These are phyloP conservation scores for Clarias pachynema DNA, from an alignment of 2,797 vertebrate species.

Conservation along the genomic window DNA sequence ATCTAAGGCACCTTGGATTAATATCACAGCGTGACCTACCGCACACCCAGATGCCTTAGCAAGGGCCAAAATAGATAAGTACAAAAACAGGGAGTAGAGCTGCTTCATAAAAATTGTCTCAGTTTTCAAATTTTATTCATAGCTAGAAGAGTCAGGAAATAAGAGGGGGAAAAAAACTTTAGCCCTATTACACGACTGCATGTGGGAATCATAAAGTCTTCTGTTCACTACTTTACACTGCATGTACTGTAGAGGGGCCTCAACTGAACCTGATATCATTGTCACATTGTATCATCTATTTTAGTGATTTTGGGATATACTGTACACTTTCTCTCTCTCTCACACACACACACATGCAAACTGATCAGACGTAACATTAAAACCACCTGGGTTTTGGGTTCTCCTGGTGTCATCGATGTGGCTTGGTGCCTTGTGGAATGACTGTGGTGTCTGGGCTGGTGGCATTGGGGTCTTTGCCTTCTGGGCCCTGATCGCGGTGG, in stretches of 20 bases:
- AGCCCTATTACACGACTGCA: not conserved
- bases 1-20: constrained; percentile 46
- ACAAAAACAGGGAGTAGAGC: constrained; percentile 29
- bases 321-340: no score
- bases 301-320: not conserved
- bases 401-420: no score
- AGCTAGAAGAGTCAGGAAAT: not conserved
- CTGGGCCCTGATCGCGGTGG: no score
- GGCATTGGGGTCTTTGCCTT: no score
- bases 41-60: constrained; percentile 40
- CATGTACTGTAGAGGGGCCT: not conserved
- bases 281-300: not conserved
- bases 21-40: constrained; percentile 43
- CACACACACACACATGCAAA: no score
- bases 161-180: not conserved
- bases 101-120: constrained; percentile 25
- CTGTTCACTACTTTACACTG: not conserved
- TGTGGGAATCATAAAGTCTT: constrained; percentile 5
- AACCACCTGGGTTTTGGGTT: no score
- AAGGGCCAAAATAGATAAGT: constrained; percentile 39
- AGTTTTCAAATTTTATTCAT: constrained; percentile 31
- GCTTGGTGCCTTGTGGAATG: no score
- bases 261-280: not conserved
- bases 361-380: no score
- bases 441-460: no score